Conservation (phyloP, 2,797 vertebrate species). For the Coregonus sp. region DNA sequence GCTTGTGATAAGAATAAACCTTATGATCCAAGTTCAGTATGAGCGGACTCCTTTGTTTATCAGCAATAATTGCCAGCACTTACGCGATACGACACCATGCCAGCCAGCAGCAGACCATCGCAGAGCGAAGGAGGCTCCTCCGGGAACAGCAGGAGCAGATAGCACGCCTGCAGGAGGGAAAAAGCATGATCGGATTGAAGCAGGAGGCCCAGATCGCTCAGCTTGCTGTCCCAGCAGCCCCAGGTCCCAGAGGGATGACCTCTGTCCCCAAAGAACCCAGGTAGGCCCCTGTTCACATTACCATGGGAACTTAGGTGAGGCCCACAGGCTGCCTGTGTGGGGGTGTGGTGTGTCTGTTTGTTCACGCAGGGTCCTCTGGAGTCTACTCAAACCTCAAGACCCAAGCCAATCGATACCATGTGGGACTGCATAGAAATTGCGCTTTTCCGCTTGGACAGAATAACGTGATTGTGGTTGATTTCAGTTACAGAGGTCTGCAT, state of each 20-base stretch:
- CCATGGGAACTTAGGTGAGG: not conserved
- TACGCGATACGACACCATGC: constrained; percentile 31
- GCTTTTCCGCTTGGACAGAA: not conserved
- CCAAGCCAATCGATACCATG: not conserved
- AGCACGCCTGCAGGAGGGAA: constrained; percentile 75
- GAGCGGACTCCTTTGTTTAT: too few relatives aligned
- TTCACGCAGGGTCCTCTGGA: not conserved
- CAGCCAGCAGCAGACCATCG: constrained; percentile 83
- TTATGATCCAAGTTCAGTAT: too few relatives aligned
- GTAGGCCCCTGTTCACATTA: constrained; percentile 29
- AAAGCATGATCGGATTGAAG: constrained; percentile 67
- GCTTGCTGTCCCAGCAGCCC: constrained; percentile 8
- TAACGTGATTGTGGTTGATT: not conserved
- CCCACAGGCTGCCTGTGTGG: not conserved
- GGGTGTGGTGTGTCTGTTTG: not conserved
- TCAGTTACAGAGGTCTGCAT: not conserved
- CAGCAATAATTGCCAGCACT: too few relatives aligned
- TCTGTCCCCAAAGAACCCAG: constrained; percentile 37
- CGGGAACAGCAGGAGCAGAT: constrained; percentile 87
- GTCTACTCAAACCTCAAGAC: not conserved
- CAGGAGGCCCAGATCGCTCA: constrained; percentile 61
- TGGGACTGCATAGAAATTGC: not conserved
- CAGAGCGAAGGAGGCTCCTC: constrained; percentile 83
- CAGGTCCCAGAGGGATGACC: constrained; percentile 18
- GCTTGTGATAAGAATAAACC: too few relatives aligned